Percentiles rank a stretch among this genome's conserved stretches.
Conservation (phyloP, 2,113 vertebrate species). For the Perca fluviatilis region DNA sequence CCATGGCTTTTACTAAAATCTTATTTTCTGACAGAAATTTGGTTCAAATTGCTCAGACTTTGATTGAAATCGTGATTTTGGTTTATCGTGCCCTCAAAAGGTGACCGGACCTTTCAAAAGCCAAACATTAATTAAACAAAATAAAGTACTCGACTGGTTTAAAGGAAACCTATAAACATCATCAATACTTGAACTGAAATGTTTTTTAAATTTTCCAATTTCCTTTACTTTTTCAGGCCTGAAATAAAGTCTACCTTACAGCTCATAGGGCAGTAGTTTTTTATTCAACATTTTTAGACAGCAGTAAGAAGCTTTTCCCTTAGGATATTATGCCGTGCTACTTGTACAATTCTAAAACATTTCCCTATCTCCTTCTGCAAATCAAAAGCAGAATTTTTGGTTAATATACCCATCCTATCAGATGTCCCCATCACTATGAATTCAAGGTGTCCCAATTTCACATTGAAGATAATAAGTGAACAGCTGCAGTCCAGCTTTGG, state of each 20-base stretch:
- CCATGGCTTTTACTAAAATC: constrained; percentile 20
- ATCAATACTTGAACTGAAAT: constrained; percentile 29
- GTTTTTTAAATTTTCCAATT: constrained; percentile 13
- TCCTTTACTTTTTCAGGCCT: constrained; percentile 20
- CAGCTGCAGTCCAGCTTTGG: constrained; percentile 71
- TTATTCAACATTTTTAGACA: constrained; percentile 7
- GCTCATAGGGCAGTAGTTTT: background rate
- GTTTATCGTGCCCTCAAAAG: constrained; percentile 24
- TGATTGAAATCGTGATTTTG: constrained; percentile 35
- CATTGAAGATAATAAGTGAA: constrained; percentile 41
- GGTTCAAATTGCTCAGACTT: background rate
- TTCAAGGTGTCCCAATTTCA: constrained; percentile 63
- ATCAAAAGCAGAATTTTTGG: constrained; percentile 32
- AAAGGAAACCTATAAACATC: constrained; percentile 19
- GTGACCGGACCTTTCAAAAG: background rate
- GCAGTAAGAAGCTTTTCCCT: constrained; percentile 42
- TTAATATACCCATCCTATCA: constrained; percentile 34
- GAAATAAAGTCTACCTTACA: background rate
- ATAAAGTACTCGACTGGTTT: constrained; percentile 11
- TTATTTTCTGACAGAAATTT: constrained; percentile 30
- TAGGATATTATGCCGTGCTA: background rate
- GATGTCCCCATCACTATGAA: constrained; percentile 58
- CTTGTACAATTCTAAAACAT: constrained; percentile 40
- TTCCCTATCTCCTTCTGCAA: constrained; percentile 22
- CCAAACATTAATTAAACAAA: background rate